Conservation (phyloP, 2,113 vertebrate species). For the Tamias sibiricus region DNA sequence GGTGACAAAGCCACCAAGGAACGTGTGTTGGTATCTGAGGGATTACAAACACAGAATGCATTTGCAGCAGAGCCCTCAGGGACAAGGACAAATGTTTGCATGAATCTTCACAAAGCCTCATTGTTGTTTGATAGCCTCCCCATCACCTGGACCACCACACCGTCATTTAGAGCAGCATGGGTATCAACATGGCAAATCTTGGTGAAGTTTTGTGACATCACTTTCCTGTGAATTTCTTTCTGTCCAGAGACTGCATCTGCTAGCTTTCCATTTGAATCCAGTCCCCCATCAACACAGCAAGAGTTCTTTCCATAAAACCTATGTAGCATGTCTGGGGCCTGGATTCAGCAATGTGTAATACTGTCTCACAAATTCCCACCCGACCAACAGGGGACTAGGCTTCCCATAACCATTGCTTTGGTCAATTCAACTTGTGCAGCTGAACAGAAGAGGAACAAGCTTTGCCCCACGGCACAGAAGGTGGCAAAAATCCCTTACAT, state of each 20-base stretch:
- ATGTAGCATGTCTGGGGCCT: background rate
- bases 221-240: conserved; percentile 93
- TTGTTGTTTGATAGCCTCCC: conserved; percentile 96
- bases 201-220: conserved; percentile 95
- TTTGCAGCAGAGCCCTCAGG: conserved; percentile 98
- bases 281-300: conserved; percentile 96
- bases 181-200: conserved; percentile 96
- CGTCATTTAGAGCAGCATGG: conserved; percentile 94
- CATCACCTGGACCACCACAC: conserved; percentile 83
- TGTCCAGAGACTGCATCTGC: background rate
- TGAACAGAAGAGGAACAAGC: background rate
- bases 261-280: conserved; percentile 95
- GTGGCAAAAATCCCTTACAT: background rate
- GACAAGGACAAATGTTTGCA: conserved; percentile 98
- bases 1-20: conserved; percentile 95
- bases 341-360: background rate
- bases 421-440: background rate
- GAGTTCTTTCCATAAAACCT: conserved; percentile 99
- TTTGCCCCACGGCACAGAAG: background rate
- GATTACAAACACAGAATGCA: conserved; percentile 99
- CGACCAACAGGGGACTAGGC: background rate
- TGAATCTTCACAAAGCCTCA: conserved; percentile 97
- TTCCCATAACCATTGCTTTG: background rate
- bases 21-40: conserved; percentile 99
- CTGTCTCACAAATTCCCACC: background rate